phyloP scores from a whole-genome alignment of 2,888 invertebrate genomes.

The Callyntrura sp. region DNA sequence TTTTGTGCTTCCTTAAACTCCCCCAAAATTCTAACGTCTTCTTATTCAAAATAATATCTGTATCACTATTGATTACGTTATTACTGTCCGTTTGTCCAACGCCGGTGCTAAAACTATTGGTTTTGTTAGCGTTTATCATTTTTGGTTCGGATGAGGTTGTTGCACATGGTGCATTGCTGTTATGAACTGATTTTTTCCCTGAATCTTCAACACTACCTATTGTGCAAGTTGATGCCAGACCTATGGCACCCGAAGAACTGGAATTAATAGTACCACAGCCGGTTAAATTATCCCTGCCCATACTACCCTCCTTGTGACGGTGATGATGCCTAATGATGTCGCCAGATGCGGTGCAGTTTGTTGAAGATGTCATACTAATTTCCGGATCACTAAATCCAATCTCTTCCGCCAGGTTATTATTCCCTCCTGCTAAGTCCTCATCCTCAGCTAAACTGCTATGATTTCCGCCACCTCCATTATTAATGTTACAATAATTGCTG shows the following conservation, averaged over 20 bases:
- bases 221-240: slow-evolving; percentile 12
- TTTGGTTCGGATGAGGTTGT: slow-evolving; percentile 76
- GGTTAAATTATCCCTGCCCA: not conserved
- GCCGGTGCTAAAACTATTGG: slow-evolving; percentile 65
- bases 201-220: not conserved
- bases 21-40: slow-evolving; percentile 68
- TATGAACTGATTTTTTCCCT: slow-evolving; percentile 59
- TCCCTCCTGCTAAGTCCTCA: slow-evolving; percentile 58
- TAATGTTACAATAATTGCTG: slow-evolving; percentile 61
- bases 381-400: slow-evolving; percentile 68
- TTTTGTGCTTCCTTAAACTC: slow-evolving; percentile 65
- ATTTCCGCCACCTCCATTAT: slow-evolving; percentile 27
- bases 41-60: slow-evolving; percentile 72
- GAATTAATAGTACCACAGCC: slow-evolving; percentile 45
- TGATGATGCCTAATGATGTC: slow-evolving; percentile 58
- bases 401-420: slow-evolving; percentile 56
- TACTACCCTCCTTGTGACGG: not conserved
- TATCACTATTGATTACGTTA: slow-evolving; percentile 70
- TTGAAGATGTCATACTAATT: slow-evolving; percentile 63
- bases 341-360: slow-evolving; percentile 59
- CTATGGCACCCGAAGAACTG: slow-evolving; percentile 64
- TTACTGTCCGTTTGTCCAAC: slow-evolving; percentile 58
- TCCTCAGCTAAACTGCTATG: slow-evolving; percentile 63
- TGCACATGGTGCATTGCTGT: slow-evolving; percentile 40
- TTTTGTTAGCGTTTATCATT: slow-evolving; percentile 69